Percentiles rank a stretch among this genome's conserved stretches.
These are phyloP conservation scores for Delphinapterus leucas DNA, from an alignment of 2,113 vertebrate species.

Conservation along the genomic window DNA sequence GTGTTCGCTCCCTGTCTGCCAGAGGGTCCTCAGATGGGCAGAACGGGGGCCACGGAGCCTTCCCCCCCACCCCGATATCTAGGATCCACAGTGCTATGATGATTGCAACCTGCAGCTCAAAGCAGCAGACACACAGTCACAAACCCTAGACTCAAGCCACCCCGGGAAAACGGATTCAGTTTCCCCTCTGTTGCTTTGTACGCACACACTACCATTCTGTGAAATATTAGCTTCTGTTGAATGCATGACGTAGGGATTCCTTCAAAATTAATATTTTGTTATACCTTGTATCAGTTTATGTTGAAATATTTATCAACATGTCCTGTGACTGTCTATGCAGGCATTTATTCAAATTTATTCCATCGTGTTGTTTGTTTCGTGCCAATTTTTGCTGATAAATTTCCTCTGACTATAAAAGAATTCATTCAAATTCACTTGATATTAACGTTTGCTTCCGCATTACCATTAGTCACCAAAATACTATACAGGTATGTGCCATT, in stretches of 20 bases:
- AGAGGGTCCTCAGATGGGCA: rapidly evolving
- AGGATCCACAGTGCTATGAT: neutral
- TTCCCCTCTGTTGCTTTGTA: neutral
- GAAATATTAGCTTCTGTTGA: neutral
- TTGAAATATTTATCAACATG: slow-evolving; percentile 57
- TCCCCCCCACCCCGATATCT: too few species aligned
- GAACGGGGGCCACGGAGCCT: too few species aligned
- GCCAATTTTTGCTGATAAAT: slow-evolving; percentile 18
- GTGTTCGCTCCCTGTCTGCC: neutral
- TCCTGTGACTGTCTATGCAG: neutral
- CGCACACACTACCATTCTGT: neutral
- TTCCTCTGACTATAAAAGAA: slow-evolving; percentile 34
- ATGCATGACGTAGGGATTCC: neutral
- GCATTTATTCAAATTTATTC: slow-evolving; percentile 64
- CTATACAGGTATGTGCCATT: neutral
- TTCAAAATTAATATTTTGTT: slow-evolving; percentile 53
- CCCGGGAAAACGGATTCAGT: neutral
- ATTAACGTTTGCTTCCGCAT: slow-evolving; percentile 32
- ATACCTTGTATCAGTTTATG: slow-evolving; percentile 24
- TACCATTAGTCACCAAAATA: slow-evolving; percentile 44
- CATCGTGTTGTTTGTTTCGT: slow-evolving; percentile 26
- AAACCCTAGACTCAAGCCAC: neutral
- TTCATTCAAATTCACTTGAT: slow-evolving; percentile 43
- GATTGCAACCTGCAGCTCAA: neutral
- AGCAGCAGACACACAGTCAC: neutral